These are phyloP conservation scores for Pteria penguin DNA, from an alignment of 2,888 invertebrate genomes.

Conservation along the genomic window DNA sequence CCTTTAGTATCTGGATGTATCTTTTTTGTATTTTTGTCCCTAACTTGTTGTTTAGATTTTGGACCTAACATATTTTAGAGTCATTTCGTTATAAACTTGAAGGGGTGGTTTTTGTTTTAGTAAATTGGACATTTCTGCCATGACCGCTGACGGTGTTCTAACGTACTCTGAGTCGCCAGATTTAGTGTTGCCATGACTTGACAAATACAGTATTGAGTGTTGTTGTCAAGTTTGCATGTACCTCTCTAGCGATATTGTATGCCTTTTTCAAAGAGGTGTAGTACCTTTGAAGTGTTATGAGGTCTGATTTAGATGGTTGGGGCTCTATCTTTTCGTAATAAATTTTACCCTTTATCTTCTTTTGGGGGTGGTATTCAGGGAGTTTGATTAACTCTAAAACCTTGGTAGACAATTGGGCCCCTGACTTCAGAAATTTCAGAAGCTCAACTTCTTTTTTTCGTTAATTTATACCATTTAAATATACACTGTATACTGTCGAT, in stretches of 20 bases:
- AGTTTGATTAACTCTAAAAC: too few relatives aligned
- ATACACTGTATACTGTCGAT: too few relatives aligned
- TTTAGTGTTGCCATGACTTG: constrained; percentile 12
- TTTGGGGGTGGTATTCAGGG: not conserved
- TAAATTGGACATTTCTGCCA: not conserved
- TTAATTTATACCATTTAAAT: too few relatives aligned
- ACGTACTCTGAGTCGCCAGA: not conserved
- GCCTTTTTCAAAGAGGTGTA: constrained; percentile 3
- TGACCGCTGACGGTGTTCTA: not conserved
- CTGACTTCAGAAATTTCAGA: too few relatives aligned
- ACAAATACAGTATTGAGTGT: not conserved
- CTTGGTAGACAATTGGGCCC: too few relatives aligned
- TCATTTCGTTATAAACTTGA: not conserved
- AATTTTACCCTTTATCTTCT: constrained; percentile 2
- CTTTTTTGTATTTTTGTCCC: not conserved
- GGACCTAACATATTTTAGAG: not conserved
- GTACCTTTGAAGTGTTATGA: not conserved
- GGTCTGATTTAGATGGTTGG: not conserved
- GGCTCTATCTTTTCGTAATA: not conserved
- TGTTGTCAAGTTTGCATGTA: not conserved
- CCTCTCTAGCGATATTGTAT: not conserved
- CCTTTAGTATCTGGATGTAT: too few relatives aligned
- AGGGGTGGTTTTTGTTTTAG: not conserved
- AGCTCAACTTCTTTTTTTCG: too few relatives aligned
- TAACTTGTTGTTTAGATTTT: not conserved